Conservation (phyloP, 2,113 vertebrate genomes). For the Promerops cafer region DNA sequence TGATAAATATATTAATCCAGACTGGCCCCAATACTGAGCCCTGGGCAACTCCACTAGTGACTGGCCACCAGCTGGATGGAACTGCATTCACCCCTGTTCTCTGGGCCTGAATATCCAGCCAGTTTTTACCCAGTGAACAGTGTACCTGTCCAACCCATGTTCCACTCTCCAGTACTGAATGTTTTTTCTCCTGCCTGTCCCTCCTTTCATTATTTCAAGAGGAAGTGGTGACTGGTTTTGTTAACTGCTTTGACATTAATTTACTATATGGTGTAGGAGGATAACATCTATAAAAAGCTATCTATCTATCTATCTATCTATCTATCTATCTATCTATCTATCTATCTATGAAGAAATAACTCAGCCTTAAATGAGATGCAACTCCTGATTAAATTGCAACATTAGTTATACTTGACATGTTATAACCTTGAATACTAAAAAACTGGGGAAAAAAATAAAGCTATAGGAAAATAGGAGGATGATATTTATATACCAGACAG, state of each 20-base stretch:
- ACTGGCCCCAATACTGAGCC: neutral
- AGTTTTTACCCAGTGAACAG: neutral
- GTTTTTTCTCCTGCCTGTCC: neutral
- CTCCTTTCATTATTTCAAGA: neutral
- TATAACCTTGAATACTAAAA: neutral
- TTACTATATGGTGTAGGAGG: neutral
- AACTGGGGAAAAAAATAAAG: neutral
- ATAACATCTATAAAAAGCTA: neutral
- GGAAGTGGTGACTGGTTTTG: neutral
- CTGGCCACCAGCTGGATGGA: neutral
- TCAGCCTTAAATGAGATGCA: neutral
- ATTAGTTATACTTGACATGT: neutral
- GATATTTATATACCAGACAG: neutral
- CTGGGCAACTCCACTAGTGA: neutral
- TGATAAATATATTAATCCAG: neutral
- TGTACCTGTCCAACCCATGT: neutral
- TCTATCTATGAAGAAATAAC: neutral
- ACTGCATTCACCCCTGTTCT: neutral
- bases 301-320: neutral
- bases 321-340: neutral
- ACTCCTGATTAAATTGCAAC: neutral
- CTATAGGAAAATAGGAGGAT: neutral
- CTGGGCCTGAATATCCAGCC: neutral
- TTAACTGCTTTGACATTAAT: neutral
- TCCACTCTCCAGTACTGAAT: neutral